A percentile compares a stretch with the other conserved stretches of the same genome.
These are phyloP conservation scores for Rhopalosiphum padi DNA, from an alignment of 1,140 invertebrate genomes.

Conservation along the genomic window DNA sequence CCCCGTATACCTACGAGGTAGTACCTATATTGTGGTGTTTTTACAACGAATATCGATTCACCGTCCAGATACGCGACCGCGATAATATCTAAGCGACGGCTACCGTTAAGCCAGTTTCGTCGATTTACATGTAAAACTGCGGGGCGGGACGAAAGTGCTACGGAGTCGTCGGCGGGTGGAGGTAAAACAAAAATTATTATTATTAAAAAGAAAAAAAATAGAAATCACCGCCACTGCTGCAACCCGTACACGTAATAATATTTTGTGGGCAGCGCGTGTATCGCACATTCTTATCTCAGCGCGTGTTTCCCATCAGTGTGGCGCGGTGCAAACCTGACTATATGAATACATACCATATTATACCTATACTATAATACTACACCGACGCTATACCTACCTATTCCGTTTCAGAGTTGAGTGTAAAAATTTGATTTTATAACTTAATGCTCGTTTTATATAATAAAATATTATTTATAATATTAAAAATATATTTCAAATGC, in stretches of 20 bases:
- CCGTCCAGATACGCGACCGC: background rate
- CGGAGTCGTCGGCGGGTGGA: background rate
- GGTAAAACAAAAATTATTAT: background rate
- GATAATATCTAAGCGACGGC: constrained; percentile 47
- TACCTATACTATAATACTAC: background rate
- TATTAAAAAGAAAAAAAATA: background rate
- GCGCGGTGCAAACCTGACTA: background rate
- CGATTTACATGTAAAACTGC: constrained; percentile 20
- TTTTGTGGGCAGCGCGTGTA: background rate
- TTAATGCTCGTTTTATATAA: background rate
- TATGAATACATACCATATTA: background rate
- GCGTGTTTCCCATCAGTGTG: background rate
- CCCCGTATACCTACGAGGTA: background rate
- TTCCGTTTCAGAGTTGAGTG: background rate
- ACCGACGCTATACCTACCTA: background rate
- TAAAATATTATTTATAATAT: too few species aligned
- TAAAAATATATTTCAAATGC: background rate
- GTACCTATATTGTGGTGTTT: background rate
- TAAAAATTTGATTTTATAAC: background rate
- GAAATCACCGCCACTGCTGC: background rate
- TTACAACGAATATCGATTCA: constrained; percentile 39
- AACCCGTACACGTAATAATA: background rate
- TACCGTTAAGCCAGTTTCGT: constrained; percentile 43
- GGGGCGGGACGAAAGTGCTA: background rate
- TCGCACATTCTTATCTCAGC: constrained; percentile 11